These are phyloP conservation scores for Rhizomys pruinosus DNA, from an alignment of 2,113 vertebrate genomes.

Conservation along the genomic window DNA sequence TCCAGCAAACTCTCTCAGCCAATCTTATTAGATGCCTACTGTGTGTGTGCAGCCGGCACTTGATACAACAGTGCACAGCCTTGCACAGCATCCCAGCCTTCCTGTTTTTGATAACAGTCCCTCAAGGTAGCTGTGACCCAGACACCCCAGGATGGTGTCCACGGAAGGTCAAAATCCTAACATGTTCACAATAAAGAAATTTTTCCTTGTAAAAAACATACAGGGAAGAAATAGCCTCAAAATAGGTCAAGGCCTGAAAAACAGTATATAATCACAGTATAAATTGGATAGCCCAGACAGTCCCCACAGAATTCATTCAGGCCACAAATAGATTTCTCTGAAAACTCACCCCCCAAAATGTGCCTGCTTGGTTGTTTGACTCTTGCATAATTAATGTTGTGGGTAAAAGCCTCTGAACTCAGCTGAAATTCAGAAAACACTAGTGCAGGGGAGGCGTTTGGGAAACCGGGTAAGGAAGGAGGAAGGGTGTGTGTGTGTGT, in stretches of 20 bases:
- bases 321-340: conserved; percentile 66
- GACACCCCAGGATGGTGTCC: neutral
- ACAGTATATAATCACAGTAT: conserved; percentile 61
- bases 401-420: neutral
- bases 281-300: conserved; percentile 43
- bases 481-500: neutral
- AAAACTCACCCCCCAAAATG: conserved; percentile 46
- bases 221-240: conserved; percentile 58
- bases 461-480: neutral
- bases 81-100: neutral
- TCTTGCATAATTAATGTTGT: conserved; percentile 63
- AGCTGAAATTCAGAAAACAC: conserved; percentile 40
- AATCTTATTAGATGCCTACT: neutral
- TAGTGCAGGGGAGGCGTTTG: neutral
- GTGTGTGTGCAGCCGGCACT: accelerated
- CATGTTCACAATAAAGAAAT: conserved; percentile 43
- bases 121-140: conserved; percentile 12
- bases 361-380: neutral
- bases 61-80: accelerated
- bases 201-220: conserved; percentile 47
- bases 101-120: neutral
- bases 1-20: neutral
- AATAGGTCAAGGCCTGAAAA: conserved; percentile 73
- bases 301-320: conserved; percentile 60
- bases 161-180: neutral